Evolutionary conservation across 2,113 vertebrate genomes (phyloP), one percentile per base, ranked within the genome.

Genomic region (Ceuthmochares aereus): DNA sequence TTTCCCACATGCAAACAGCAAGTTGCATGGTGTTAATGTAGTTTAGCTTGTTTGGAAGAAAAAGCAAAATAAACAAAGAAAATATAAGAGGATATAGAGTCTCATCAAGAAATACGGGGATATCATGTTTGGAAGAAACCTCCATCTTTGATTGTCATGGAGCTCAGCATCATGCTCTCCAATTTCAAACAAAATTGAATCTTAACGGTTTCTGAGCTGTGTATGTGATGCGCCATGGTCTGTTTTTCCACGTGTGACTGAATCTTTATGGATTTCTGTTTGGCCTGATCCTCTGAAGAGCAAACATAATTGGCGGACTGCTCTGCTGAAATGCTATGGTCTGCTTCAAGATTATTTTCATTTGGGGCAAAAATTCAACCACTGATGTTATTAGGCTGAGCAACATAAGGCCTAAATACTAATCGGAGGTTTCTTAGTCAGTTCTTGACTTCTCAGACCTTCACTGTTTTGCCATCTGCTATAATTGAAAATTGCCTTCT

Each of bases 401-500:
- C 73, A 89, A 30, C 73, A 77, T 83, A 95, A 95, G 78, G 91
- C 76, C 91, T 79, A 91, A 97, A 79, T 87, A 84, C 49, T 92
- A 92, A 95, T 87, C 75, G 88, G 89, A 90, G 89, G 84, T 96
- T 97, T 95, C 91, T 90, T 92, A 83, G 66, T 94, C 87, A 89
- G 91, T 94, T 95, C 85, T 92, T 94, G 95, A 96, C 92, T 96
- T 96, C 91, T 95, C 91, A 97, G 95, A 94, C 95, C 95, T 95
- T 96, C 80, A 69, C 94, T 96, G 95, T 95, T 97, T 96, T 95
- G 94, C 97, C 96, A 96, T 97, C 96, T 96, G 95, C 93, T 96
- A 2, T 94, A 96, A 97, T 93, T 96, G 96, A 96, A 95, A 97
- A 96, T 93, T 95, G 82, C 93, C 91, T 96, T 96, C 96, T 95